Base-by-base conservation (phyloP, 2,113 vertebrate genomes). In the Carettochelys insculpta region DNA sequence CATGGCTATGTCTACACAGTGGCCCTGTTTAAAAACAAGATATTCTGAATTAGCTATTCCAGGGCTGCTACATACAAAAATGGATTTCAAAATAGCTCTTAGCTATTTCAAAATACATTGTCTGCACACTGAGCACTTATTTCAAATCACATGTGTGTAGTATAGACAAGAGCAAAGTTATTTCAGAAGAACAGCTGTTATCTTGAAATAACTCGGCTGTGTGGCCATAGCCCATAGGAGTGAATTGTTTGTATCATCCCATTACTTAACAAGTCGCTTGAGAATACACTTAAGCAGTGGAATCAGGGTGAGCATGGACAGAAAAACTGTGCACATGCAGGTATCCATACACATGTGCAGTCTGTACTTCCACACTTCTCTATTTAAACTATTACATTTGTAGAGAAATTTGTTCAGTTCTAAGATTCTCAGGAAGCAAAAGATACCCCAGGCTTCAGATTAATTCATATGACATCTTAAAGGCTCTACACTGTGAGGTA, bases 401-500 rank as follows among this genome's bases (percentile, higher is more conserved):
- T 58, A 89, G 93, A 54, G 94, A 97, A 96, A 94, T 85, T 90
- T 91, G 96, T 68, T 91, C 85, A 80, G 61, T 54, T 89, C 84
- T 93, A 93, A 95, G 50, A 0, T 2, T 73, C 85, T 88, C 76
- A 87, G 84, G 92, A 92, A 84, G 88, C 87, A 91, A 85, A 87
- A 79, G 90, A 88, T 88, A 92, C 53, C 85, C 71, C 11, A 24
- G 51, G 53, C 91, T 92, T 92, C 53, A 94, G 91, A 96, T 96
- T 48, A 97, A 95, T 96, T 92, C 76, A 90, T 94, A 92, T 92
- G 95, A 96, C 94, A 95, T 96, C 90, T 96, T 96, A 95, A 92
- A 96, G 85, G 61, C 65, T 85, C 91, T 92, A 89, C 80, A 83
- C 88, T 95, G 96, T 92, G 95, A 93, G 93, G 87, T 87, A 83